Percentiles rank a stretch among this genome's conserved stretches.
Conservation (phyloP, 2,888 invertebrate species). For the Metellina segmentata region DNA sequence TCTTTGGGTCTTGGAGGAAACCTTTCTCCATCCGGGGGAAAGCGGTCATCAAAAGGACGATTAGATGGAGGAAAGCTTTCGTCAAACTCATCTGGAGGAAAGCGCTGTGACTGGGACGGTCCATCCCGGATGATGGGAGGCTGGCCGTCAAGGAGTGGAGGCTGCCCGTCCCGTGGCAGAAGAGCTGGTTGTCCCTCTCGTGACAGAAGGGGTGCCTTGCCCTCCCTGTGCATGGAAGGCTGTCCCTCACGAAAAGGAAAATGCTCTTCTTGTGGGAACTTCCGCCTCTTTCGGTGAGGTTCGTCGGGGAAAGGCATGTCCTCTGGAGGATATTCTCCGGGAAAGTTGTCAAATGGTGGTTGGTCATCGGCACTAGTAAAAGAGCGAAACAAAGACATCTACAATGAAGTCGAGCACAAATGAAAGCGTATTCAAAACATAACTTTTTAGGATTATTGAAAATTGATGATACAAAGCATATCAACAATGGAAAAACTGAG, state of each 20-base stretch:
- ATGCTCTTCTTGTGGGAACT: conserved; percentile 30
- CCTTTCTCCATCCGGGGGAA: conserved; percentile 44
- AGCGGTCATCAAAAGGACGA: conserved; percentile 43
- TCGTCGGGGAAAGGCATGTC: conserved; percentile 46
- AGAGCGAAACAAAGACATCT: no score
- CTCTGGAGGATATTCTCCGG: conserved; percentile 4
- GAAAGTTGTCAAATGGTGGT: conserved; percentile 23
- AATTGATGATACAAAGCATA: no score
- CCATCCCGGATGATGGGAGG: neutral
- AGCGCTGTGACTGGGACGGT: neutral
- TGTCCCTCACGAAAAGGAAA: conserved; percentile 21
- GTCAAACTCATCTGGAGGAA: conserved; percentile 49
- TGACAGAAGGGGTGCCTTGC: conserved; percentile 9
- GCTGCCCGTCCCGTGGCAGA: conserved; percentile 1
- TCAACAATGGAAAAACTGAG: no score
- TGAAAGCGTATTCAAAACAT: no score
- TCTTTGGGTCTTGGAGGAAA: conserved; percentile 56
- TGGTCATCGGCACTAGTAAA: neutral
- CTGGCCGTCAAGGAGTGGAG: conserved; percentile 8
- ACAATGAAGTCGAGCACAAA: no score
- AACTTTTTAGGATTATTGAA: no score
- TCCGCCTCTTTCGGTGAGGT: conserved; percentile 16
- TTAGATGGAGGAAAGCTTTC: conserved; percentile 25
- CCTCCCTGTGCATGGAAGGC: conserved; percentile 1
- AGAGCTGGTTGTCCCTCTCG: conserved; percentile 13